A percentile compares a stretch with the other conserved stretches of the same genome.
Conservation (phyloP, 2,888 invertebrate species). For the Cotesia congregata region DNA sequence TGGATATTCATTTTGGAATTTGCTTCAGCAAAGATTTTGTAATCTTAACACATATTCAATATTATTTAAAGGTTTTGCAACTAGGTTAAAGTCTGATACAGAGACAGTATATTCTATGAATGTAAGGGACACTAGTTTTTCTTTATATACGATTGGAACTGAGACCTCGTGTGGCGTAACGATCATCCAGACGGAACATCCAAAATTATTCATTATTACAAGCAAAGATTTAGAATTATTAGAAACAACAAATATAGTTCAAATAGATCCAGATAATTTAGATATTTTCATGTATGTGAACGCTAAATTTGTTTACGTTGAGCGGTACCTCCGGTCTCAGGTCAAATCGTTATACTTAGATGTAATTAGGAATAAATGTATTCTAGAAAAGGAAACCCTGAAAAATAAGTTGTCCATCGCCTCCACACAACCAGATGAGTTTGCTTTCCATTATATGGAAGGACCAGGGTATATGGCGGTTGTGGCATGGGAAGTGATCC, state of each 20-base stretch:
- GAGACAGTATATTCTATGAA: conserved; percentile 37
- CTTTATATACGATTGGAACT: conserved; percentile 29
- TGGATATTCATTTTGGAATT: conserved; percentile 40
- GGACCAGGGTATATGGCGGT: conserved; percentile 50
- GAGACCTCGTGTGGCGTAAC: conserved; percentile 36
- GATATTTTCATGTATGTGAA: conserved; percentile 53
- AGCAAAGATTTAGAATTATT: conserved; percentile 27
- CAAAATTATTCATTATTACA: conserved; percentile 41
- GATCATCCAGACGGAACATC: conserved; percentile 44
- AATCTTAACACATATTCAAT: conserved; percentile 34
- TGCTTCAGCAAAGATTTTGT: conserved; percentile 30
- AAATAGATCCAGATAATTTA: conserved; percentile 33
- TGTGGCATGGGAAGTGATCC: conserved; percentile 49
- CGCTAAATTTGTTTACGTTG: conserved; percentile 54
- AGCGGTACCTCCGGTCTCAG: conserved; percentile 48
- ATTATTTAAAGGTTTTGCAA: conserved; percentile 35
- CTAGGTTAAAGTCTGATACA: neutral
- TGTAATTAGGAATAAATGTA: conserved; percentile 48
- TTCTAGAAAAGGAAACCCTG: conserved; percentile 49
- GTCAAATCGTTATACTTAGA: conserved; percentile 47
- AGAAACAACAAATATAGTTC: conserved; percentile 34
- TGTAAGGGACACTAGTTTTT: conserved; percentile 40
- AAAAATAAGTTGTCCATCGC: conserved; percentile 51
- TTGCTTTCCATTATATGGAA: conserved; percentile 51
- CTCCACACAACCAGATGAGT: conserved; percentile 48